Evolutionary conservation across 2,888 invertebrate species (phyloP).

Genomic region (Seira ritae): DNA sequence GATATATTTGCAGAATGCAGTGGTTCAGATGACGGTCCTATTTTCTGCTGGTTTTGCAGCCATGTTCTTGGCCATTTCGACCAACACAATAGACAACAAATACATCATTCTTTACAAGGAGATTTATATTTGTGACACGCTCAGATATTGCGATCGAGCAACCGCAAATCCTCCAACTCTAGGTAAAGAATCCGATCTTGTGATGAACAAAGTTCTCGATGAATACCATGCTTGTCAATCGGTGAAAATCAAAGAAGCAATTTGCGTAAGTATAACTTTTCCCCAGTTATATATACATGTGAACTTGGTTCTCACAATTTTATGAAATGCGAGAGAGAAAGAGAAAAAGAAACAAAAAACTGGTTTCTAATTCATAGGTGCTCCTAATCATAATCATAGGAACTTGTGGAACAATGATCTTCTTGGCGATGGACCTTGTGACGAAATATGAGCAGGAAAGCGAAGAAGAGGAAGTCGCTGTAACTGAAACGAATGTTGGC

Average conservation of each 20-base stretch:
- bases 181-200: background rate
- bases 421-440: slow-evolving; percentile 47
- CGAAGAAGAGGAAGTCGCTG: slow-evolving; percentile 37
- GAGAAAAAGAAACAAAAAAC: too few relatives aligned
- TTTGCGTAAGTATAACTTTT: slow-evolving; percentile 35
- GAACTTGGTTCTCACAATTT: too few relatives aligned
- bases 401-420: slow-evolving; percentile 20
- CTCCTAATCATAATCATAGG: slow-evolving; percentile 13
- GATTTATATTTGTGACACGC: background rate
- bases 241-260: slow-evolving; percentile 22
- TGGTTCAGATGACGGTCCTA: slow-evolving; percentile 35
- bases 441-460: slow-evolving; percentile 51
- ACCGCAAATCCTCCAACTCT: background rate
- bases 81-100: slow-evolving; percentile 31
- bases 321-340: too few relatives aligned
- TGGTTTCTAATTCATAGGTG: slow-evolving; percentile 26
- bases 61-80: slow-evolving; percentile 38
- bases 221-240: slow-evolving; percentile 32
- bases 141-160: slow-evolving; percentile 31
- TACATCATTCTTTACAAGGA: background rate
- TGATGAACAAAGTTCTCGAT: background rate
- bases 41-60: slow-evolving; percentile 43
- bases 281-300: too few relatives aligned
- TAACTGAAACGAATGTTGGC: slow-evolving; percentile 24
- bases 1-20: slow-evolving; percentile 13